Evolutionary conservation across 1,140 invertebrate genomes (phyloP), one percentile per base, ranked within the genome.

Genomic region (Oryzaephilus surinamensis): DNA sequence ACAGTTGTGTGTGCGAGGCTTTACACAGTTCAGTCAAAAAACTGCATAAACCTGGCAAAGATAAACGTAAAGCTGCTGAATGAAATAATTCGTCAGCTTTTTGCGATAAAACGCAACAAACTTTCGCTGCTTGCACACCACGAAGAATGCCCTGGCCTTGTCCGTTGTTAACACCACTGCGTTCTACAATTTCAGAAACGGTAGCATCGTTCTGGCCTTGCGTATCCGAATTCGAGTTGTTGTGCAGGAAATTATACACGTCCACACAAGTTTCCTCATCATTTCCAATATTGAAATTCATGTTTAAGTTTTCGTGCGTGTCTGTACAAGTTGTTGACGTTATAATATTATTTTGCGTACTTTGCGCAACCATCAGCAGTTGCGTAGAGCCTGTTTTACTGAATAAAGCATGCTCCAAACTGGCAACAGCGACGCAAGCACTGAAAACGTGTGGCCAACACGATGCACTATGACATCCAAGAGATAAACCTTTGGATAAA

Each of bases 371-470:
- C 40, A 62, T 60, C 10, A 62, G 36, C 8, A 61, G 35, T 42
- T 62, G 60, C 1, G 60, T 55, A 2, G 70, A 72, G 1, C 72
- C 62, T 8, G 71, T 72, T 51, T 71, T 70, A 41, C 85, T 86
- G 45, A 91, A 93, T 42, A 90, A 77, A 2, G 80, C 79, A 58
- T 91, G 85, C 55, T 94, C 90, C 48, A 94, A 61, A 50, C 82
- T 81, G n/a, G 84, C 80, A 16, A 93, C 84, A 56, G 91, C 89
- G n/a, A 89, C 72, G 54, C 87, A 92, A 6, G 77, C 91, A 61
- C 81, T 79, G 57, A 96, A 92, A 38, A 96, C 84, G 60, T 93
- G 88, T 20, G 81, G 79, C 92, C 92, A 96, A 55, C 89, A 94
- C 42, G 92, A 85, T 23, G 82, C 74, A 16, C 87, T 84, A 55